Conservation (phyloP, 2,797 vertebrate species). For the Esox masquinongy region DNA sequence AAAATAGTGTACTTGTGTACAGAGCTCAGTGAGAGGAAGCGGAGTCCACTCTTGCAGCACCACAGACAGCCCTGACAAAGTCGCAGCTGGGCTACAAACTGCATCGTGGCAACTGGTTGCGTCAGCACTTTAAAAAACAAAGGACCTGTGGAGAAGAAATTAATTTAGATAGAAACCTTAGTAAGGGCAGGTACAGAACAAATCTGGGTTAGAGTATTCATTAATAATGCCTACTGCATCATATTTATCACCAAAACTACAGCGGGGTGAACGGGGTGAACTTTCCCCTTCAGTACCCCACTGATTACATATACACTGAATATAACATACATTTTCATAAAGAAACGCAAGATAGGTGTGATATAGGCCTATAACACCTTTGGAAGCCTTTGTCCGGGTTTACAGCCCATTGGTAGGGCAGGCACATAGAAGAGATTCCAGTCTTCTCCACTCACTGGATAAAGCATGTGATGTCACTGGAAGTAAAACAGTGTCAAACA, state of each 20-base stretch:
- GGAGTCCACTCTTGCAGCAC: conserved; percentile 61
- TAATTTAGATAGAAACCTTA: background rate
- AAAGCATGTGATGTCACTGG: conserved; percentile 29
- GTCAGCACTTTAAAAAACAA: conserved; percentile 15
- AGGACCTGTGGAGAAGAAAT: background rate
- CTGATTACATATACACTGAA: too few species aligned
- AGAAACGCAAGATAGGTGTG: background rate
- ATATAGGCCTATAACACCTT: background rate
- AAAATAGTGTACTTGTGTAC: conserved; percentile 58
- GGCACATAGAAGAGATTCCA: background rate
- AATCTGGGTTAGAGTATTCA: background rate
- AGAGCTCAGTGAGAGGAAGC: conserved; percentile 60
- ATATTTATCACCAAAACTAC: background rate
- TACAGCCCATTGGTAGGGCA: too few species aligned
- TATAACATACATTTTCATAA: background rate
- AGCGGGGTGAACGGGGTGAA: too few species aligned
- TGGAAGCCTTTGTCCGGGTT: background rate
- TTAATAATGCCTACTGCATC: background rate
- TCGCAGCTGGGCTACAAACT: conserved; percentile 68
- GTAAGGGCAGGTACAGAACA: background rate
- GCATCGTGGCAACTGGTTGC: conserved; percentile 59
- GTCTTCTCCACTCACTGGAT: conserved; percentile 4
- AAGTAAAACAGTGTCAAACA: conserved; percentile 15
- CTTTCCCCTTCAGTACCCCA: too few species aligned
- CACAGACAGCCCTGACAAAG: conserved; percentile 71